Evolutionary conservation across 2,113 vertebrate species (phyloP), one percentile per base, ranked within the genome.

Genomic region (Alexandromys fortis): DNA sequence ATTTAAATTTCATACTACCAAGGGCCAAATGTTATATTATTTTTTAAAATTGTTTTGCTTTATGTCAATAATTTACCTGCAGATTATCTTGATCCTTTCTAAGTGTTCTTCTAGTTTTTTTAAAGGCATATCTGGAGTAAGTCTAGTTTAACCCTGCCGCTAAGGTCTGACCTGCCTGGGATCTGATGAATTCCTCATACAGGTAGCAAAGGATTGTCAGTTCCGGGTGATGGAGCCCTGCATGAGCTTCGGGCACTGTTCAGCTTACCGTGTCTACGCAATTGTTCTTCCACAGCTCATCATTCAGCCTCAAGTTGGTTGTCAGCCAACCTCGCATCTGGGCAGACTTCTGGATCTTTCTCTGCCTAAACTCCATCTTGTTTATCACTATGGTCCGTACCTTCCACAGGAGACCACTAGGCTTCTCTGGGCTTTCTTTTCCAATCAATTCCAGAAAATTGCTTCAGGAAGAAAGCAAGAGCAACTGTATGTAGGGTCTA

Each of bases 71-170:
- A 86, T n/a, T 91, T 96, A 82, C 83, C 75, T 92, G 17, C 11
- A 90, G 61, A 91, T 92, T 94, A 68, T 35, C 35, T 86, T 93
- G 42, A 91, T 89, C 30, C 86, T 91, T 96, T 86, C 85, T 13
- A 95, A 16, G 30, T 2, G 83, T 94, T 52, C 52, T 92, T 93
- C 61, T 55, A 76, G 73, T 22, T 7, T 61, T 79, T 90, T 7
- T 68, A 75, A 22, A 30, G 21, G 14, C 67, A n/a, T 70, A 13
- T 90, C 65, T 92, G 38, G 55, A 24, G 42, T 81, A 86, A 1
- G 45, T 87, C 21, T 55, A 35, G 7, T 77, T 94, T 77, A 93
- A 55, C 4, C 3, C 21, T 30, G 45, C 26, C 68, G 19, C 24
- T 83, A 86, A 95, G 24, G 21, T 91, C 86, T 91, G 78, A 93